phyloP scores from a whole-genome alignment of 2,888 invertebrate species.

The Noctua janthina region DNA sequence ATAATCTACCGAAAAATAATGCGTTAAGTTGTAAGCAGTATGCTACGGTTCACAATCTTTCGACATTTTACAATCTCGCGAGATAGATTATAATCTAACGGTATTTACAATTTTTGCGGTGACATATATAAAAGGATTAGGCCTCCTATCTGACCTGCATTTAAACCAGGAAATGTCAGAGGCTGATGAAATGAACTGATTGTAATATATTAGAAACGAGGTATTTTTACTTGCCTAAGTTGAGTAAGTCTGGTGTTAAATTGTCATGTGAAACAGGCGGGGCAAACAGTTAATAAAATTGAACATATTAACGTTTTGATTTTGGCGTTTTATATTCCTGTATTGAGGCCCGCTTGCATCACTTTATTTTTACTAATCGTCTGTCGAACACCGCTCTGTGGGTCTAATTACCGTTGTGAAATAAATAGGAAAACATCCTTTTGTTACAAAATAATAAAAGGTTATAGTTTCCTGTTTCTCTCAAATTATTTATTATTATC shows the following conservation, averaged over 20 bases:
- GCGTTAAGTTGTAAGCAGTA: too few relatives aligned
- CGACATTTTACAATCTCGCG: too few relatives aligned
- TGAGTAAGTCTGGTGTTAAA: conserved; percentile 27
- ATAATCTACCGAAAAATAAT: too few relatives aligned
- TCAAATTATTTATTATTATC: not conserved
- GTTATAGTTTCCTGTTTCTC: not conserved
- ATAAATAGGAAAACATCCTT: conserved; percentile 16
- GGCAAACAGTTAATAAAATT: conserved; percentile 6
- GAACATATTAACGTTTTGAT: conserved; percentile 12
- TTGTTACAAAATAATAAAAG: not conserved
- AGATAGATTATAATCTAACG: too few relatives aligned
- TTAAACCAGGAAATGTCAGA: conserved; percentile 15
- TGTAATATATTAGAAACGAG: conserved; percentile 40
- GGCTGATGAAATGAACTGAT: conserved; percentile 45
- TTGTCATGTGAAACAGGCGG: conserved; percentile 1
- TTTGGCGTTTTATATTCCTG: not conserved
- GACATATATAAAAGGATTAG: not conserved
- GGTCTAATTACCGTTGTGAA: not conserved
- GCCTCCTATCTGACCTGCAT: not conserved
- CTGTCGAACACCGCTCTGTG: too few relatives aligned
- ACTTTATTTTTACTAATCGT: not conserved
- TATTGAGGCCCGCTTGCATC: not conserved
- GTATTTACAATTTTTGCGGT: too few relatives aligned
- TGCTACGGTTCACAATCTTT: too few relatives aligned
- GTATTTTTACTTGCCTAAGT: conserved; percentile 16